Evolutionary conservation across 2,888 invertebrate species (phyloP).

Genomic region (Ernsta delagoae): DNA sequence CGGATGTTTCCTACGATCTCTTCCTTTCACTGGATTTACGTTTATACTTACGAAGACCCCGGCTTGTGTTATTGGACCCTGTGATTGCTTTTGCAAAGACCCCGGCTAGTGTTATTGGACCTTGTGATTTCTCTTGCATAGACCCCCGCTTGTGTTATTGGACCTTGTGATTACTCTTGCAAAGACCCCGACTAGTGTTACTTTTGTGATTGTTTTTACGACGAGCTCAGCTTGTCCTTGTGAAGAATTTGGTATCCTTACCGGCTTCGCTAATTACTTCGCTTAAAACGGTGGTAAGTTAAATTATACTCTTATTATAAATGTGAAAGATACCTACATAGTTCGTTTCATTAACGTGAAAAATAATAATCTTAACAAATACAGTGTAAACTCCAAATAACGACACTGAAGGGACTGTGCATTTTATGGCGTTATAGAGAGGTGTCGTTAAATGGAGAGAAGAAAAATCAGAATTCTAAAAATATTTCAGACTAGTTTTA

Average conservation of each 20-base stretch:
- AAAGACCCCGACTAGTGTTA: constrained; percentile 10
- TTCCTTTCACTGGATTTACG: constrained; percentile 10
- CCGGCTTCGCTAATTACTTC: constrained; percentile 10
- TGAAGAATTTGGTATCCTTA: constrained; percentile 10
- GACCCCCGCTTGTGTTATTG: constrained; percentile 10
- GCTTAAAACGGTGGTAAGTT: constrained; percentile 10
- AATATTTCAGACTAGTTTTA: constrained; percentile 10
- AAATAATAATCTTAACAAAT: constrained; percentile 10
- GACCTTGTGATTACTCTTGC: constrained; percentile 10
- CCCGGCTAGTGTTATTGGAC: constrained; percentile 10
- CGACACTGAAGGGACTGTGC: constrained; percentile 10
- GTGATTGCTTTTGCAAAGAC: constrained; percentile 10
- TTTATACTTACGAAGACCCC: constrained; percentile 10
- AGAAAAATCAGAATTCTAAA: constrained; percentile 9
- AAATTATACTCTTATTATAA: constrained; percentile 10
- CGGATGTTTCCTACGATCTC: constrained; percentile 9
- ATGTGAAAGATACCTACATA: constrained; percentile 9
- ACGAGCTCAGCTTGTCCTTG: constrained; percentile 10
- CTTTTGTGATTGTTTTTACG: constrained; percentile 10
- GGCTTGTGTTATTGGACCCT: constrained; percentile 10
- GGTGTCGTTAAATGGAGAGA: constrained; percentile 5
- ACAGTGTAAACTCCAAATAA: constrained; percentile 10
- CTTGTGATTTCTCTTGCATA: constrained; percentile 10
- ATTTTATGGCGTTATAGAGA: constrained; percentile 9
- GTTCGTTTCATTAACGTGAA: constrained; percentile 8